Evolutionary conservation across 2,888 invertebrate genomes (phyloP), one percentile per base, ranked within the genome.

Genomic region (Allacma fusca): DNA sequence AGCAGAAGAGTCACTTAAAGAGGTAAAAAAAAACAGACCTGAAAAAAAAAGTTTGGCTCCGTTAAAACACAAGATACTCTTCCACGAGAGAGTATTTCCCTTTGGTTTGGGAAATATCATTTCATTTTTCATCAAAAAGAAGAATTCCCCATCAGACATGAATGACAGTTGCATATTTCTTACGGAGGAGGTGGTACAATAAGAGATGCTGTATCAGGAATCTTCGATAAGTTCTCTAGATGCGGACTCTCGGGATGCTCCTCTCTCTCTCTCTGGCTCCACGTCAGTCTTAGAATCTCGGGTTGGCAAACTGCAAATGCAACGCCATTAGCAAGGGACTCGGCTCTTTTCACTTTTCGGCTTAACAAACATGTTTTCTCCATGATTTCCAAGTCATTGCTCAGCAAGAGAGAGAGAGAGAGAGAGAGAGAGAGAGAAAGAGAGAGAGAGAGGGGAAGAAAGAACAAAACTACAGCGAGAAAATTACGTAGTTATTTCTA

Each of bases 151-250:
- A 81, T 81, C 81, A 78, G 69, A 74, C 75, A 67, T 78, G 78
- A 80, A 80, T 79, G 81, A 80, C 81, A 81, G 80, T 67, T 76
- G 78, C 77, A 81, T 81, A 80, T 81, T 80, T 81, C 76, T 75
- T 79, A 24, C 21, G 44, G 69, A 19, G 57, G 59, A n/a, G 12
- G 23, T 12, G 13, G n/a, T 62, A 62, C 24, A 62, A n/a, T 24
- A 24, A 24, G 40, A 64, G 73, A 74, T 74, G 26, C 43, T 74
- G 64, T 74, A 74, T 74, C 73, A 74, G 73, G 43, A 74, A 74
- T 74, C 73, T 74, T 44, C 73, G 73, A 74, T 74, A 74, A 74
- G 73, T 62, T 62, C 62, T 62, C 12, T 12, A 62, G 62, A 62
- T 62, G 62, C 24, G 26, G 62, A 62, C 62, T 62, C 62, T 24